A percentile compares a stretch with the other conserved stretches of the same genome.
Evolutionary conservation across 2,888 invertebrate genomes (phyloP).

Genomic region (Torymus texanus): DNA sequence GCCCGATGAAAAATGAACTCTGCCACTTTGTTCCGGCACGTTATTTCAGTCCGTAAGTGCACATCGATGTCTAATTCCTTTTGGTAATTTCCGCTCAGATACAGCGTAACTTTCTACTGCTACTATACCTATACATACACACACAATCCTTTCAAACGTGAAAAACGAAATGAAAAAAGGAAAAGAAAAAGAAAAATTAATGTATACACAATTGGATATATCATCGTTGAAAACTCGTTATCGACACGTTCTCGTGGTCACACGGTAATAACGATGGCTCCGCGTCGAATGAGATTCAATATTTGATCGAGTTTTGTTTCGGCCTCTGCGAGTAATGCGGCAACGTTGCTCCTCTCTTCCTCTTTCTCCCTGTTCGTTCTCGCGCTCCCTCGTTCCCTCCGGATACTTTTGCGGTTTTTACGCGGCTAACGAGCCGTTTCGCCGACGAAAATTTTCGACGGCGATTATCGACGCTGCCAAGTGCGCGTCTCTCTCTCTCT

Average conservation of each 20-base stretch:
- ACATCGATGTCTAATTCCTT: constrained; percentile 12
- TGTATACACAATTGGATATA: constrained; percentile 23
- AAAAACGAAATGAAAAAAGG: too few relatives aligned
- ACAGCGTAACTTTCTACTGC: too few relatives aligned
- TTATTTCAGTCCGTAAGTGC: constrained; percentile 7
- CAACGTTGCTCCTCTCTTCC: neutral
- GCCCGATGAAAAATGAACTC: neutral
- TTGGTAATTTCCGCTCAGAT: neutral
- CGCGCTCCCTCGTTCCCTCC: neutral
- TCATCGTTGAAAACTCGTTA: constrained; percentile 36
- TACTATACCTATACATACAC: too few relatives aligned
- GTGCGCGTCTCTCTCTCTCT: too few relatives aligned
- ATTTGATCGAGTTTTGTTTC: constrained; percentile 61
- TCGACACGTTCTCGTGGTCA: neutral
- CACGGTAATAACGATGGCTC: constrained; percentile 53
- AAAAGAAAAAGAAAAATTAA: too few relatives aligned
- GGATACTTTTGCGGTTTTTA: constrained; percentile 36
- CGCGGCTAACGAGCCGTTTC: constrained; percentile 30
- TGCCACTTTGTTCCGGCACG: neutral
- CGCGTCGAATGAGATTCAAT: constrained; percentile 62
- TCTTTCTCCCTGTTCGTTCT: neutral
- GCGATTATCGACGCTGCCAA: constrained; percentile 11
- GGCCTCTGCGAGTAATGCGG: constrained; percentile 24
- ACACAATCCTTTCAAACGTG: too few relatives aligned
- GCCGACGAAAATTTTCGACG: constrained; percentile 17